These are phyloP conservation scores for Odocoileus hemionus DNA, from an alignment of 2,113 vertebrate genomes.

Conservation along the genomic window DNA sequence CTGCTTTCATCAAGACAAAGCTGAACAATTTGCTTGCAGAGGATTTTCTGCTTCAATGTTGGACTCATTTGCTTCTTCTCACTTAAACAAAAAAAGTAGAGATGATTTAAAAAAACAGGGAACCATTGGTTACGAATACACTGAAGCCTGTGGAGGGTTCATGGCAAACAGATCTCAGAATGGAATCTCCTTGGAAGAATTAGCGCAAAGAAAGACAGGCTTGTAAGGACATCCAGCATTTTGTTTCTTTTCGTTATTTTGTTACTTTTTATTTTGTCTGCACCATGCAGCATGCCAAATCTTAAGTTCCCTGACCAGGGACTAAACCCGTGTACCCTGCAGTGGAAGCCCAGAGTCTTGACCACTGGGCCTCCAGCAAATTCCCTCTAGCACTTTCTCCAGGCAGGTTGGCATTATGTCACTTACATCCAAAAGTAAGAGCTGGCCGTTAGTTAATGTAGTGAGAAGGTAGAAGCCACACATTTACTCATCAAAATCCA, in stretches of 20 bases:
- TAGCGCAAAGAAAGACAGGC: background rate
- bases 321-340: background rate
- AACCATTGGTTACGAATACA: background rate
- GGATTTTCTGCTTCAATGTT: background rate
- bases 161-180: background rate
- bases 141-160: background rate
- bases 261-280: background rate
- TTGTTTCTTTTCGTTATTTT: background rate
- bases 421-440: background rate
- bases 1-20: background rate
- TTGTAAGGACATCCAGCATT: accelerated
- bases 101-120: background rate
- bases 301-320: background rate
- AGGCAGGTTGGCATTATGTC: accelerated
- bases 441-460: background rate
- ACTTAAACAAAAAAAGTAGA: background rate
- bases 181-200: background rate
- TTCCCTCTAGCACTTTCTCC: background rate
- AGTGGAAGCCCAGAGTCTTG: background rate
- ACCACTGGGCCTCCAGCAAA: accelerated
- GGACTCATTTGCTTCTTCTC: background rate
- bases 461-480: background rate
- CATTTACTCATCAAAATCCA: background rate
- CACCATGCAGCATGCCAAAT: accelerated
- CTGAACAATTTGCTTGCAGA: background rate